Base-by-base conservation (phyloP, 2,797 vertebrate species). In the Loris lydekkerianus region DNA sequence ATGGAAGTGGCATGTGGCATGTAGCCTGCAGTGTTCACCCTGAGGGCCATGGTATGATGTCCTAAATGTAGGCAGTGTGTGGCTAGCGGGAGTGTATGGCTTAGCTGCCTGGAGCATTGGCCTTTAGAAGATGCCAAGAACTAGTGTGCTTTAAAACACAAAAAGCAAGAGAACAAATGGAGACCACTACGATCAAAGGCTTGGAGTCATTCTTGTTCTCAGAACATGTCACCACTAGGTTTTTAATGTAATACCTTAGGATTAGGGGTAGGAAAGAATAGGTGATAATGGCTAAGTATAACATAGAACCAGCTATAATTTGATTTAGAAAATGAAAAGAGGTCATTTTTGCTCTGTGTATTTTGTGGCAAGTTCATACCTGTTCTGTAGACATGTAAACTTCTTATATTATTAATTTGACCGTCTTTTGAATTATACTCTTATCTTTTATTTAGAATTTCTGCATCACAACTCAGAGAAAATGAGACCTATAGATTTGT, bases 211-310 rank as follows among this genome's bases (percentile, higher is more conserved):
- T 81, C 53, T 25, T 81, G 27, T 9, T 37, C 43, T 72, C 43
- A 27, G 34, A 63, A n/a, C 10, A n/a, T 9, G 2, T 78, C 10
- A 9, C 37, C 20, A 1, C 49, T 91, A 27, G 27, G 4, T 10
- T 40, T 5, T 40, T 14, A 18, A 27, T 17, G 3, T 21, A 21
- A 70, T 13, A n/a, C 18, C 2, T 40, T 29, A 53, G 31, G 13
- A 53, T 2, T 25, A 0, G 7, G 7, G 6, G 7, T 10, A 10
- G 1, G 0, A 4, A 31, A 21, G 0, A 7, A 2, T 40, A 7
- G 13, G 0, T 31, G 17, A n/a, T 17, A 15, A 80, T 61, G 10
- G 69, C 10, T 56, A 5, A 53, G 8, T 49, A 10, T 17, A 77
- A 56, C 23, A 9, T 27, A 23, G 46, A 29, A 5, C 2, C n/a